Base-by-base conservation (phyloP, 2,797 vertebrate species). In the Acrocephalus scirpaceus region DNA sequence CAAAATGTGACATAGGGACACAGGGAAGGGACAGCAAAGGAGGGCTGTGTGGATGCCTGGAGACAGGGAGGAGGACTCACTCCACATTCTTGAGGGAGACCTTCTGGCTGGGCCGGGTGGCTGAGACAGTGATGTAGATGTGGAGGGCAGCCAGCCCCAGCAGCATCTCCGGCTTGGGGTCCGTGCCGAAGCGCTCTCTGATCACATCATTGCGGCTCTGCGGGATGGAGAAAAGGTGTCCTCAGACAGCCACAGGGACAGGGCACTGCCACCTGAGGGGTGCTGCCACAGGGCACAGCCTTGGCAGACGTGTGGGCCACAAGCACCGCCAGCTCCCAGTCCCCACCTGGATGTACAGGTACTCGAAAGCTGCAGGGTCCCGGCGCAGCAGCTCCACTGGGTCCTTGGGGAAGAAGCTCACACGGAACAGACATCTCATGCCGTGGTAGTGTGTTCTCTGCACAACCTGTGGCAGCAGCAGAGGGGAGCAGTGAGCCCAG, bases 381-480 rank as follows among this genome's bases (percentile, higher is more conserved):
- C 98, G 98, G 96, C 98, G 98, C 89, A 99, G 97, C 90, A 99
- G 98, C 96, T 99, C 99, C 93, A 98, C 98, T 0, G 99, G 99
- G 96, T 99, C 99, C 98, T 99, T 99, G 94, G 99, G 99, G 97
- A 99, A 99, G 98, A 99, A 99, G 97, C 99, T 99, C 96, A 99
- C 98, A 92, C 99, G 98, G 96, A 99, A 99, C 93, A 99, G 98
- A 98, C 99, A 99, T 98, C 98, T 99, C 99, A 99, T 99, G 96
- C 99, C 99, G 40, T 99, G 99, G 97, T 99, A 99, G 97, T 99
- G 99, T 71, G 99, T 99, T 98, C 99, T 98, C 85, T 99, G 99
- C 62, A 99, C 99, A 94, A 99, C 99, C 99, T 99, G 96, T 66
- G 90, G 91, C 83, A 92, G 95, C n/a, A 88, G 69, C 74, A 86